phyloP scores from a whole-genome alignment of 2,888 invertebrate genomes.

The Calliscelio sp. region DNA sequence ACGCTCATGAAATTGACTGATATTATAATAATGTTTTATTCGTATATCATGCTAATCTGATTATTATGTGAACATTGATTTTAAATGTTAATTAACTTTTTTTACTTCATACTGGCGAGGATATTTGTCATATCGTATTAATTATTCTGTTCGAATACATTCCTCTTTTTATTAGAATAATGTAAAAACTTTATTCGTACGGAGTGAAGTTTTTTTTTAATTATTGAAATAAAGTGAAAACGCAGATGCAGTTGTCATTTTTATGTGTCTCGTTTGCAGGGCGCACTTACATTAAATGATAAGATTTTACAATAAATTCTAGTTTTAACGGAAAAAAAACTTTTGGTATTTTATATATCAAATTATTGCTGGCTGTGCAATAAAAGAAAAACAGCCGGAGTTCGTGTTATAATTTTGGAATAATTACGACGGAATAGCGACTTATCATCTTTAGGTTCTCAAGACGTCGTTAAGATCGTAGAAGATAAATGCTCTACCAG shows the following conservation, averaged over 20 bases:
- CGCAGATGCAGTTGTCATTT: neutral
- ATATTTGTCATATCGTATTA: conserved; percentile 14
- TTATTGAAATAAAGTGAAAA: neutral
- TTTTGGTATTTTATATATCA: neutral
- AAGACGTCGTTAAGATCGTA: conserved; percentile 34
- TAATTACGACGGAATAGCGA: conserved; percentile 21
- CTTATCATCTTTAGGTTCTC: conserved; percentile 34
- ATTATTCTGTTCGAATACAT: neutral
- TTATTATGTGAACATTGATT: conserved; percentile 15
- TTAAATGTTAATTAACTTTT: neutral
- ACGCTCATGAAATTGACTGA: conserved; percentile 33
- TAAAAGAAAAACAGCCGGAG: neutral
- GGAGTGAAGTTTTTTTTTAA: neutral
- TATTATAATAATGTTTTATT: conserved; percentile 20
- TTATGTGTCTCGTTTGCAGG: neutral
- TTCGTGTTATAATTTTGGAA: conserved; percentile 27
- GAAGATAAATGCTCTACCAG: conserved; percentile 37
- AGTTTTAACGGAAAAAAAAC: neutral
- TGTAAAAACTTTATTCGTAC: neutral
- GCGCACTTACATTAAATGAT: neutral
- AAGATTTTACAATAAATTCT: neutral
- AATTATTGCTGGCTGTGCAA: neutral
- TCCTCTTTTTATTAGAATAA: neutral
- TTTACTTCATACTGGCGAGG: neutral
- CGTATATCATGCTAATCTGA: neutral